These are phyloP conservation scores for Pentalonia nigronervosa DNA, from an alignment of 1,140 invertebrate species.

Conservation along the genomic window DNA sequence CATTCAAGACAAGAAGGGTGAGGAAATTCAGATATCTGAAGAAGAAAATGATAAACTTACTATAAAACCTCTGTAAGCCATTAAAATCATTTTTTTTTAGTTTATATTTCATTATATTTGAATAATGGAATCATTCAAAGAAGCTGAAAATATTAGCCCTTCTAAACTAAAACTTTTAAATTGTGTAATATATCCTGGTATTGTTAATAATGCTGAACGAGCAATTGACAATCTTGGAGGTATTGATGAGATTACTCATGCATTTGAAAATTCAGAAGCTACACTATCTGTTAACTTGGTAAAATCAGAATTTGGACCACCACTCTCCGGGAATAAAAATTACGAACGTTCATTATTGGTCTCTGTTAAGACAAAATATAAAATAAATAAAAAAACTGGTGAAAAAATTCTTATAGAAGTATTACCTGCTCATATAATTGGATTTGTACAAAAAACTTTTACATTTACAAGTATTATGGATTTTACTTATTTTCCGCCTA, in stretches of 20 bases:
- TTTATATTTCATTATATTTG: constrained; percentile 8
- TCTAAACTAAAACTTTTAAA: constrained; percentile 26
- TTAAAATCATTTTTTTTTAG: constrained; percentile 27
- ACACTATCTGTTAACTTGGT: constrained; percentile 37
- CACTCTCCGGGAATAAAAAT: constrained; percentile 17
- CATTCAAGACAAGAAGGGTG: constrained; percentile 39
- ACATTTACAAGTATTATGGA: constrained; percentile 42
- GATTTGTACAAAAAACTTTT: constrained; percentile 44
- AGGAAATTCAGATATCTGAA: constrained; percentile 50
- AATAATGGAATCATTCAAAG: constrained; percentile 29
- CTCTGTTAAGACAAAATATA: constrained; percentile 40
- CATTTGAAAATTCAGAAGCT: constrained; percentile 38
- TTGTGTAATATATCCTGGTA: constrained; percentile 48
- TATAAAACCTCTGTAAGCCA: constrained; percentile 49
- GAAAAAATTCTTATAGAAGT: constrained; percentile 31
- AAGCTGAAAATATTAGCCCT: not conserved
- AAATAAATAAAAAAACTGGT: constrained; percentile 51
- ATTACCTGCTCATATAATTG: constrained; percentile 13
- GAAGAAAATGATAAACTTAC: constrained; percentile 58
- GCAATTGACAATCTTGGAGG: constrained; percentile 46
- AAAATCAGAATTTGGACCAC: constrained; percentile 50
- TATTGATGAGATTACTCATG: constrained; percentile 45
- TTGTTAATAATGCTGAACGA: constrained; percentile 48
- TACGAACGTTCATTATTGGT: constrained; percentile 38
- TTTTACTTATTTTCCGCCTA: constrained; percentile 35